A percentile compares a stretch with the other conserved stretches of the same genome.
Evolutionary conservation across 2,113 vertebrate genomes (phyloP).

Genomic region (Ammospiza nelsoni): DNA sequence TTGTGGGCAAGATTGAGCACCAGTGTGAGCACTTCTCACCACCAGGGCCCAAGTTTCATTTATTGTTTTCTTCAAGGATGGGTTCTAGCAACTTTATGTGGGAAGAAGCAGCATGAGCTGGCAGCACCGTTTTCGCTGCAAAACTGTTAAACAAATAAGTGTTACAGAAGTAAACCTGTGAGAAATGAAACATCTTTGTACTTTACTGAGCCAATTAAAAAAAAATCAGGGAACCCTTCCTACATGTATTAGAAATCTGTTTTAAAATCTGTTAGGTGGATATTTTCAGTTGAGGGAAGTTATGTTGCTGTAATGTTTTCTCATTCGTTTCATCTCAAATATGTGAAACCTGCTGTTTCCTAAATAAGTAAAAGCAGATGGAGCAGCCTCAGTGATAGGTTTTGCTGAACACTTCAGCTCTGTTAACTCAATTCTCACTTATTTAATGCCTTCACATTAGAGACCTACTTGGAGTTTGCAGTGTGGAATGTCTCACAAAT

Average conservation of each 20-base stretch:
- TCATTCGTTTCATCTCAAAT: slow-evolving; percentile 72
- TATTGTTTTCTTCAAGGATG: not conserved
- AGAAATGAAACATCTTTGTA: slow-evolving; percentile 68
- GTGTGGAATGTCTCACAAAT: slow-evolving; percentile 8
- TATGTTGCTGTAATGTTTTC: slow-evolving; percentile 73
- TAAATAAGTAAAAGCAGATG: slow-evolving; percentile 76
- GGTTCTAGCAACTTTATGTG: not conserved
- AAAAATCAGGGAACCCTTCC: slow-evolving; percentile 69
- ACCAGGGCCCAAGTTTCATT: not conserved
- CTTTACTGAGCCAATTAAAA: slow-evolving; percentile 70
- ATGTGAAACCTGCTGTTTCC: slow-evolving; percentile 77
- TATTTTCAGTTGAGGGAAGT: slow-evolving; percentile 70
- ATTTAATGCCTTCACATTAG: slow-evolving; percentile 53
- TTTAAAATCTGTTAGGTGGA: slow-evolving; percentile 74
- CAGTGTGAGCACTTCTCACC: not conserved
- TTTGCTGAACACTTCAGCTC: slow-evolving; percentile 63
- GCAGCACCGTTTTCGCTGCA: slow-evolving; percentile 12
- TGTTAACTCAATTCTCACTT: slow-evolving; percentile 57
- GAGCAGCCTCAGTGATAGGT: slow-evolving; percentile 61
- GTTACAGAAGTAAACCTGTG: slow-evolving; percentile 70
- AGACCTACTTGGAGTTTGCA: slow-evolving; percentile 18
- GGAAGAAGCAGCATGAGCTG: slow-evolving; percentile 45
- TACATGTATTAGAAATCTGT: slow-evolving; percentile 75
- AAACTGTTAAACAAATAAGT: slow-evolving; percentile 70
- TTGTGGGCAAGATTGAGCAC: not conserved